Percentiles rank a stretch among this genome's conserved stretches.
Conservation (phyloP, 2,113 vertebrate genomes). For the Aviceda subcristata region DNA sequence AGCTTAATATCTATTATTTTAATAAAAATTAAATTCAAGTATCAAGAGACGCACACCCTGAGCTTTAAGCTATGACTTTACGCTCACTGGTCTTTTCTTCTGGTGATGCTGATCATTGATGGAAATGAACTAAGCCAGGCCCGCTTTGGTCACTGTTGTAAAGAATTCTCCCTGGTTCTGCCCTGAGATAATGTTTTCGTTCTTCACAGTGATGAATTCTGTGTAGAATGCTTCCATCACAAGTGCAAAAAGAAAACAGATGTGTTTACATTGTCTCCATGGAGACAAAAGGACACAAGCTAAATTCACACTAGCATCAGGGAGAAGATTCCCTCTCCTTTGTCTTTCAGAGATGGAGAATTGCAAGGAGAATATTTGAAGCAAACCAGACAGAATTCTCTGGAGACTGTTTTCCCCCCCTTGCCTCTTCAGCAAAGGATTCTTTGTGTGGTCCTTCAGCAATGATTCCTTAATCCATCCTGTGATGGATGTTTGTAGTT, state of each 20-base stretch:
- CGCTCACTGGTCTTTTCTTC: neutral
- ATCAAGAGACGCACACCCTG: neutral
- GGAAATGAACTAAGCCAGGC: neutral
- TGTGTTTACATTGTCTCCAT: conserved; percentile 69
- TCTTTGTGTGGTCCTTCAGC: neutral
- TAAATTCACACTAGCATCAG: neutral
- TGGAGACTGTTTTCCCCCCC: neutral
- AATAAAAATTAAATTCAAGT: neutral
- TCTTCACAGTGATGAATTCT: neutral
- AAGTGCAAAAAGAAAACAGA: conserved; percentile 53
- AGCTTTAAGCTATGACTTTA: neutral
- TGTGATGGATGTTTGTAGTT: neutral
- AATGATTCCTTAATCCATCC: neutral
- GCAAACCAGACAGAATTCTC: neutral
- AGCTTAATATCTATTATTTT: neutral
- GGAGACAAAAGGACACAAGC: conserved; percentile 57
- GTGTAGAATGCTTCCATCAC: neutral
- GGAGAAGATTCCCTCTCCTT: conserved; percentile 29
- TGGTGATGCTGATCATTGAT: neutral
- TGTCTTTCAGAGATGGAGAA: conserved; percentile 37
- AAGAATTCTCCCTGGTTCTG: neutral
- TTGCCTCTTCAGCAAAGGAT: neutral
- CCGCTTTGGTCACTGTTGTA: neutral
- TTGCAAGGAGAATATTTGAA: neutral
- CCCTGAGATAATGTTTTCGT: neutral